Percentiles rank a stretch among this genome's conserved stretches.
These are phyloP conservation scores for Tautogolabrus adspersus DNA, from an alignment of 2,113 vertebrate genomes.

Conservation along the genomic window DNA sequence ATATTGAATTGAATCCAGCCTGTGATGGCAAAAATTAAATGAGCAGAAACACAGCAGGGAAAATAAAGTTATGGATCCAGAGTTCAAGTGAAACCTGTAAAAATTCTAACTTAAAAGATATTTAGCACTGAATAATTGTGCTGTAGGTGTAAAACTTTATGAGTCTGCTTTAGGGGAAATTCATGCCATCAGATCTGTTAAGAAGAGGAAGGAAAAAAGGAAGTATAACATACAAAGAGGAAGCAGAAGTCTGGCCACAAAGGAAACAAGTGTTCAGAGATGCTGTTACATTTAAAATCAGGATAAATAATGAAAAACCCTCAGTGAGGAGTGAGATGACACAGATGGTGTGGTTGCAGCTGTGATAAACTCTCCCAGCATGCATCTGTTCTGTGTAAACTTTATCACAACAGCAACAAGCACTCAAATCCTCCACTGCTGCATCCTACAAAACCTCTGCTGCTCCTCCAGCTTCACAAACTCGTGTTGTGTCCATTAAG, in stretches of 20 bases:
- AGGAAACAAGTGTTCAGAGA: constrained; percentile 17
- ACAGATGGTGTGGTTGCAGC: constrained; percentile 56
- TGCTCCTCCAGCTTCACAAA: constrained; percentile 1
- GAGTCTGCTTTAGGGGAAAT: not conserved
- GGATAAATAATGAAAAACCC: constrained; percentile 54
- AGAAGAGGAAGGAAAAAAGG: not conserved
- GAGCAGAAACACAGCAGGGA: not conserved
- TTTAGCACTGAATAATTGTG: no score
- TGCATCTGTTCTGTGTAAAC: constrained; percentile 63
- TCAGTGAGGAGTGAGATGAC: constrained; percentile 39
- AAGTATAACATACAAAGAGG: not conserved
- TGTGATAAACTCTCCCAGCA: constrained; percentile 67
- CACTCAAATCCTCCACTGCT: not conserved
- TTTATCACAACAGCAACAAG: constrained; percentile 26
- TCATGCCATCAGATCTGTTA: no score
- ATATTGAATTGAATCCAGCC: no score
- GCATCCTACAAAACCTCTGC: constrained; percentile 1
- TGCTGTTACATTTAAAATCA: constrained; percentile 29
- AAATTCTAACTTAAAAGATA: not conserved
- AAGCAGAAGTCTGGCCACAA: not conserved
- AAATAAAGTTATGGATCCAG: not conserved
- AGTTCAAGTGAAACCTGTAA: not conserved
- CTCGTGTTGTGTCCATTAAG: not conserved
- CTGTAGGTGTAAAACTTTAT: not conserved
- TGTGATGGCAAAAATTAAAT: not conserved